phyloP scores from a whole-genome alignment of 2,888 invertebrate species.

The Notocelia uddmanniana region DNA sequence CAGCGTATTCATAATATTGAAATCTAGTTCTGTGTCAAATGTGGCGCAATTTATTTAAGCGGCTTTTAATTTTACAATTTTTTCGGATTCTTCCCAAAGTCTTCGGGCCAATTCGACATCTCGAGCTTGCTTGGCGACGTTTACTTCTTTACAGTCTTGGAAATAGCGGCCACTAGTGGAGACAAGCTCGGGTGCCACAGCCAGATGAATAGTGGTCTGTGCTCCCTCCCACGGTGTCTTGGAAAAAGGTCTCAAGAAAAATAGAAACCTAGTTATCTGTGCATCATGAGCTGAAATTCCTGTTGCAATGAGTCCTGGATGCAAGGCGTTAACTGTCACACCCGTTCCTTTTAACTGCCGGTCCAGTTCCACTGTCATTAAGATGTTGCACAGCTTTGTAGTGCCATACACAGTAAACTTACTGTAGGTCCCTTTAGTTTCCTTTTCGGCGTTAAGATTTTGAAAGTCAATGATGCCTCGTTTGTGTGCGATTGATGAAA shows the following conservation, averaged over 20 bases:
- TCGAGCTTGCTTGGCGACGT: slow-evolving; percentile 68
- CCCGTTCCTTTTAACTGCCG: slow-evolving; percentile 88
- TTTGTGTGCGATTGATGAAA: slow-evolving; percentile 81
- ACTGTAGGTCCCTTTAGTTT: slow-evolving; percentile 46
- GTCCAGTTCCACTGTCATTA: slow-evolving; percentile 89
- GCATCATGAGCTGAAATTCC: slow-evolving; percentile 74
- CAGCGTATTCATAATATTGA: too few relatives aligned
- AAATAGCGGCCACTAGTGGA: slow-evolving; percentile 85
- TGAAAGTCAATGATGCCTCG: slow-evolving; percentile 51
- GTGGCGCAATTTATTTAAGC: background rate
- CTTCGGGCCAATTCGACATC: slow-evolving; percentile 69
- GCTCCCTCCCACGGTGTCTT: slow-evolving; percentile 47
- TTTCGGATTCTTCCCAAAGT: slow-evolving; percentile 29
- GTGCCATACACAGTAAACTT: slow-evolving; percentile 54
- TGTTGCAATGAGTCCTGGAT: slow-evolving; percentile 92
- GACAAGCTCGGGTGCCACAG: slow-evolving; percentile 71
- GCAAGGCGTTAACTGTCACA: slow-evolving; percentile 91
- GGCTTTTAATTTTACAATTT: slow-evolving; percentile 15
- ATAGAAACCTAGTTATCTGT: slow-evolving; percentile 53
- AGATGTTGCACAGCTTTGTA: too few relatives aligned
- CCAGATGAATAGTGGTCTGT: slow-evolving; percentile 76
- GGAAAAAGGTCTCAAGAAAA: slow-evolving; percentile 27
- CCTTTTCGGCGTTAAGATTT: slow-evolving; percentile 58
- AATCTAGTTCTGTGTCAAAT: too few relatives aligned
- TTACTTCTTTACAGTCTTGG: slow-evolving; percentile 74